These are phyloP conservation scores for Vanessa tameamea DNA, from an alignment of 1,140 invertebrate genomes.

Conservation along the genomic window DNA sequence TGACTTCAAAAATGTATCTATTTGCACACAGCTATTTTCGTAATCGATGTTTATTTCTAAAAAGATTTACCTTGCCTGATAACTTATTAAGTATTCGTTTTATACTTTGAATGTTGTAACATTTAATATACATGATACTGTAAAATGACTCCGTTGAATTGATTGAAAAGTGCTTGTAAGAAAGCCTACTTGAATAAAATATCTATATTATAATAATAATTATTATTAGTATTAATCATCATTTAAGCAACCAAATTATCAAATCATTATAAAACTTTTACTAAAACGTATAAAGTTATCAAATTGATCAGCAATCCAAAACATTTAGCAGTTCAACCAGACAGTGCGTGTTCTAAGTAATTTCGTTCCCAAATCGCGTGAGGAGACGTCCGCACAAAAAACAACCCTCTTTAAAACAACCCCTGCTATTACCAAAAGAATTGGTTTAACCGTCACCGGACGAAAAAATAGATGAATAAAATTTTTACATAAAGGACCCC, in stretches of 20 bases:
- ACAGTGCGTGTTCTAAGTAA: constrained; percentile 62
- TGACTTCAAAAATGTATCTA: too few species aligned
- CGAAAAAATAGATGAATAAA: constrained; percentile 74
- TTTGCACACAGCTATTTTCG: too few species aligned
- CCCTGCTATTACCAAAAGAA: constrained; percentile 74
- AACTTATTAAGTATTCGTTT: too few species aligned
- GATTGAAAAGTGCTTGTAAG: too few species aligned
- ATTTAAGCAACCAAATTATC: neutral
- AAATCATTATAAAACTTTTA: neutral
- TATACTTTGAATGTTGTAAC: too few species aligned
- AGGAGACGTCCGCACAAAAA: constrained; percentile 63
- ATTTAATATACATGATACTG: too few species aligned
- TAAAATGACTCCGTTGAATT: too few species aligned
- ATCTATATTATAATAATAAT: too few species aligned
- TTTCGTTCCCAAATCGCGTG: constrained; percentile 67
- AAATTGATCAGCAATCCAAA: constrained; percentile 17
- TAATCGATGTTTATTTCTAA: too few species aligned
- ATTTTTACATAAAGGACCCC: constrained; percentile 66
- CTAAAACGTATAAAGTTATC: constrained; percentile 16
- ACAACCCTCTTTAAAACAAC: constrained; percentile 68
- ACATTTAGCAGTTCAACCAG: constrained; percentile 13
- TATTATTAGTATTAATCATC: too few species aligned
- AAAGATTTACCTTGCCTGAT: too few species aligned
- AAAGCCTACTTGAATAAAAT: too few species aligned
- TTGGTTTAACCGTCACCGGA: constrained; percentile 64